These are phyloP conservation scores for Drosophila parvula DNA, from an alignment of 1,140 invertebrate species.

Conservation along the genomic window DNA sequence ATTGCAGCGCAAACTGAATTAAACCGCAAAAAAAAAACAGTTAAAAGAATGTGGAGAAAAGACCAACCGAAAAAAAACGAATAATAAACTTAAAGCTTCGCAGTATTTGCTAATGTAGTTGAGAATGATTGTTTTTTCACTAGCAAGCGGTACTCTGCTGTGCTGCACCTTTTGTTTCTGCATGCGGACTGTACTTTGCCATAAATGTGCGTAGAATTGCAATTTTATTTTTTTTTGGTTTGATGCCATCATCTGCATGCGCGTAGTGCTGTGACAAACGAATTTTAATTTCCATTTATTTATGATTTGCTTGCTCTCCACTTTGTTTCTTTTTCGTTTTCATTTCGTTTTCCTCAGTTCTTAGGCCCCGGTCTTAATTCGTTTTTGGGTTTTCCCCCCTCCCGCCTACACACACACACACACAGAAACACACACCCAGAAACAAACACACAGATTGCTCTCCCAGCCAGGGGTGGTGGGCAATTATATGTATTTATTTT, in stretches of 20 bases:
- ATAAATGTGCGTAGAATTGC: conserved; percentile 21
- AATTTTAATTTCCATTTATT: conserved; percentile 72
- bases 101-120: conserved; percentile 83
- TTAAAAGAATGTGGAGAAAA: conserved; percentile 25
- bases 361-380: conserved; percentile 40
- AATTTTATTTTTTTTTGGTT: conserved; percentile 28
- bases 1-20: conserved; percentile 60
- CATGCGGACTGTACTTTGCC: conserved; percentile 47
- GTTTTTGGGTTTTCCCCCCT: conserved; percentile 34
- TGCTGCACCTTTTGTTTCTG: conserved; percentile 54
- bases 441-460: conserved; percentile 28
- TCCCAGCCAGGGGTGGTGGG: conserved; percentile 25
- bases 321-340: conserved; percentile 21
- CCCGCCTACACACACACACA: conserved; percentile 6
- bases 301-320: conserved; percentile 75
- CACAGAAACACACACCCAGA: conserved; percentile 13
- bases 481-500: conserved; percentile 39
- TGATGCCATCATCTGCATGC: conserved; percentile 61
- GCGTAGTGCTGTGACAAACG: conserved; percentile 64
- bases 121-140: conserved; percentile 58
- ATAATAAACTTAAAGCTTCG: conserved; percentile 80
- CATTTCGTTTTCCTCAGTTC: conserved; percentile 18
- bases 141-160: conserved; percentile 53
- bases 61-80: conserved; percentile 44
- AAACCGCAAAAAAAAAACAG: conserved; percentile 26